phyloP scores from a whole-genome alignment of 1,140 invertebrate genomes.

The Tetragonula clypearis region DNA sequence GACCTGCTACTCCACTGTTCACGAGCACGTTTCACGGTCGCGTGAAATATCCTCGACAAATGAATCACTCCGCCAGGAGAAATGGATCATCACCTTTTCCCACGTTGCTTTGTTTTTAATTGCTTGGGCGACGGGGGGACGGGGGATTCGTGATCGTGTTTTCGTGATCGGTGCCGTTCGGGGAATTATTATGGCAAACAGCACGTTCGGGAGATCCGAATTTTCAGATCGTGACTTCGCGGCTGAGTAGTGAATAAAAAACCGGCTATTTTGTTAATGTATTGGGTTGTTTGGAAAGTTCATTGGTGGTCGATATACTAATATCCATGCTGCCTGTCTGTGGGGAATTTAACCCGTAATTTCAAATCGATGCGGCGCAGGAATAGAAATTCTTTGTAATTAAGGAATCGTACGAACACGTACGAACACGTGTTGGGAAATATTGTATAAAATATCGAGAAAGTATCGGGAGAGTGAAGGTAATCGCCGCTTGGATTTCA shows the following conservation, averaged over 20 bases:
- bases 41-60: conserved; percentile 33
- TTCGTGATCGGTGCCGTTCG: neutral
- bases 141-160: neutral
- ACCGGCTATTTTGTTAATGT: neutral
- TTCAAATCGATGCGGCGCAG: too few species aligned
- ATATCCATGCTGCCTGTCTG: neutral
- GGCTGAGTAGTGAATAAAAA: too few species aligned
- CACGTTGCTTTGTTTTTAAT: neutral
- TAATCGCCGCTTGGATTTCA: too few species aligned
- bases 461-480: too few species aligned
- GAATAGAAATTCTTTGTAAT: too few species aligned
- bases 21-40: neutral
- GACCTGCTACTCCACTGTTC: neutral
- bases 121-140: neutral
- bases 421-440: too few species aligned
- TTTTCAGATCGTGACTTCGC: neutral
- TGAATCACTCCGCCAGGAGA: conserved; percentile 17
- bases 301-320: neutral
- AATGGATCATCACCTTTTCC: conserved; percentile 7
- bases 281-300: neutral
- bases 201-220: neutral
- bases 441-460: too few species aligned
- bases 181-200: neutral
- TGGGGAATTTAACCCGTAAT: too few species aligned
- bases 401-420: too few species aligned